Percentiles rank a stretch among this genome's conserved stretches.
Evolutionary conservation across 1,140 invertebrate species (phyloP).

Genomic region (Arctopsyche grandis): DNA sequence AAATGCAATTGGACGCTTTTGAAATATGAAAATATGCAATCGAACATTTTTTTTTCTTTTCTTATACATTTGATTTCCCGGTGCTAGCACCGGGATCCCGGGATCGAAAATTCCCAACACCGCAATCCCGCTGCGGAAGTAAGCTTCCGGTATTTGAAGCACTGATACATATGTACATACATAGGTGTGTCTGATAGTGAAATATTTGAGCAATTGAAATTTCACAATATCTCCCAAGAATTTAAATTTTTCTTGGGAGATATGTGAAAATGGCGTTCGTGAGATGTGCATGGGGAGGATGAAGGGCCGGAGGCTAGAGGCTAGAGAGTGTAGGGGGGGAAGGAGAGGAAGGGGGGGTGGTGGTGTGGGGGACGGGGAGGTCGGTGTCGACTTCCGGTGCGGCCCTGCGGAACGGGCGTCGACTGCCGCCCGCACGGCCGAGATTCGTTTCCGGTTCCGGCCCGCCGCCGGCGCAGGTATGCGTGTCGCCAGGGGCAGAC

Average conservation of each 20-base stretch:
- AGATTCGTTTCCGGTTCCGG: conserved; percentile 45
- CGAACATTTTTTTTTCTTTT: too few species aligned
- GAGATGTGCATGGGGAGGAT: not conserved
- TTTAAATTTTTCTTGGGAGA: not conserved
- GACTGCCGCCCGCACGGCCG: conserved; percentile 23
- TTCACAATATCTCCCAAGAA: too few species aligned
- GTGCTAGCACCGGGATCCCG: too few species aligned
- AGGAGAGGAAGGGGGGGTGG: not conserved
- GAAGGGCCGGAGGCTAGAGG: not conserved
- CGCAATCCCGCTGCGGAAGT: too few species aligned
- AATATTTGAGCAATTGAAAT: too few species aligned
- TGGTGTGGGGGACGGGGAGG: not conserved
- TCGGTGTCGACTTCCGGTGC: conserved; percentile 32
- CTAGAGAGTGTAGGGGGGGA: not conserved
- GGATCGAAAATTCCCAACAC: too few species aligned
- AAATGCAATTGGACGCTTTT: too few species aligned
- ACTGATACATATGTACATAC: too few species aligned
- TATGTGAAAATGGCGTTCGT: not conserved
- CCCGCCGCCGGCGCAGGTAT: conserved; percentile 32
- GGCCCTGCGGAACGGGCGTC: conserved; percentile 28
- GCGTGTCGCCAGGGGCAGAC: conserved; percentile 28
- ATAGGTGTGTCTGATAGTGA: too few species aligned
- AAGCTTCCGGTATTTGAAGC: too few species aligned
- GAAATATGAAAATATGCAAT: too few species aligned
- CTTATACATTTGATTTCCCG: too few species aligned